Evolutionary conservation across 2,888 invertebrate genomes (phyloP), one percentile per base, ranked within the genome.

Genomic region (Calameuta filiformis): DNA sequence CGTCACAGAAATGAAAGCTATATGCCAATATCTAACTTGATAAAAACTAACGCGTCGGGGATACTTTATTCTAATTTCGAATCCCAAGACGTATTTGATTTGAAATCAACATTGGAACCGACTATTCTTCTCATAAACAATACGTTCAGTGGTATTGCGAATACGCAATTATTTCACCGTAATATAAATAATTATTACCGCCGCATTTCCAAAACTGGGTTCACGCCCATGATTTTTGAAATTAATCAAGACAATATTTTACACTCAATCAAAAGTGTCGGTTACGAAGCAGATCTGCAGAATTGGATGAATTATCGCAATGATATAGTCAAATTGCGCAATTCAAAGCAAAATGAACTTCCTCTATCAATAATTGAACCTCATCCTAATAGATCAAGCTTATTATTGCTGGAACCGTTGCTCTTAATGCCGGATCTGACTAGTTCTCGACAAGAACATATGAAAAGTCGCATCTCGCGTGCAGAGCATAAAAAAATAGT

Each of bases 401-500:
- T 92, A 23, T 85, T 93, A 77, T 89, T 93, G 79, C 89, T 93
- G 79, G 93, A 93, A 87, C 93, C 93, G 69, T 84, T 93, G 78
- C 85, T 93, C 68, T 90, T 94, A 79, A 92, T 93, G 89, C 93
- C 93, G 83, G 92, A 93, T 77, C 83, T 91, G 85, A 89, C 81
- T 75, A 87, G 80, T 78, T 82, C 90, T 87, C 86, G 86, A 86
- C 82, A 84, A 85, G 80, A 82, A 82, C 35, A 88, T 89, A 79
- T 69, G 84, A 88, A 86, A 77, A 86, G 87, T 81, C 83, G 83
- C 40, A 82, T 87, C 68, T 84, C 86, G 12, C 85, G 82, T 68
- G 88, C 90, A 12, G 93, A 93, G 83, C 92, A 93, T 81, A 91
- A 92, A 69, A 93, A 93, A 85, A 92, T 93, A 81, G 91, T 92